Percentiles rank a stretch among this genome's conserved stretches.
Evolutionary conservation across 2,113 vertebrate species (phyloP).

Genomic region (Anhinga rufa): DNA sequence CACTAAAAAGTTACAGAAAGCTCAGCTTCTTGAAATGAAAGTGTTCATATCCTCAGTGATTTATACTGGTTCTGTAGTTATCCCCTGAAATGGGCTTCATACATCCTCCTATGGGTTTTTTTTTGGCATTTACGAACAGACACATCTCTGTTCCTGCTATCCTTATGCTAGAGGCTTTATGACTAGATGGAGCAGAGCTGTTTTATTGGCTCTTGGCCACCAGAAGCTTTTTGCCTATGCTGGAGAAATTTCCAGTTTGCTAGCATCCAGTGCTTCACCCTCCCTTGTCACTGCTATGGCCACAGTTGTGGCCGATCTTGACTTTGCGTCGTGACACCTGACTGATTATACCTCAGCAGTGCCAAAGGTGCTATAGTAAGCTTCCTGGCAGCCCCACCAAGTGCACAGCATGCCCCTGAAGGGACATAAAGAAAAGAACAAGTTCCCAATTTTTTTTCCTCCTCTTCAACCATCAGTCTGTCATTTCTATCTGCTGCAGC

Average conservation of each 20-base stretch:
- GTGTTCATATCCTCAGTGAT: not conserved
- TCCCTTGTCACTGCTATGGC: not conserved
- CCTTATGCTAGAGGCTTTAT: not conserved
- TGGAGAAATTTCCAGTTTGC: not conserved
- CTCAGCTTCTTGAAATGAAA: not conserved
- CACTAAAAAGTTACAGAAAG: not conserved
- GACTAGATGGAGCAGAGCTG: not conserved
- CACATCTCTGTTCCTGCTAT: not conserved
- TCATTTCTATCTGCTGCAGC: slow-evolving; percentile 25
- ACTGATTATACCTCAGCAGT: not conserved
- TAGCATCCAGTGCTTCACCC: not conserved
- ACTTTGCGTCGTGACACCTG: not conserved
- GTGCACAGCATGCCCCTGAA: not conserved
- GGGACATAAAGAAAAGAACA: not conserved
- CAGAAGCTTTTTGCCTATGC: not conserved
- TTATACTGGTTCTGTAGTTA: not conserved
- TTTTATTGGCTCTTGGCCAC: not conserved
- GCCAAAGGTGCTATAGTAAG: not conserved
- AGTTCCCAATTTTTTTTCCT: not conserved
- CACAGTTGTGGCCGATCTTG: not conserved
- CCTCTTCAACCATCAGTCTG: not conserved
- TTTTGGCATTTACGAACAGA: not conserved
- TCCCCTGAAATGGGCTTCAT: not conserved
- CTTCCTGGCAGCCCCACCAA: not conserved
- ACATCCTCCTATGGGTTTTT: not conserved